Conservation (phyloP, 2,888 invertebrate species). For the Synergus itoensis region DNA sequence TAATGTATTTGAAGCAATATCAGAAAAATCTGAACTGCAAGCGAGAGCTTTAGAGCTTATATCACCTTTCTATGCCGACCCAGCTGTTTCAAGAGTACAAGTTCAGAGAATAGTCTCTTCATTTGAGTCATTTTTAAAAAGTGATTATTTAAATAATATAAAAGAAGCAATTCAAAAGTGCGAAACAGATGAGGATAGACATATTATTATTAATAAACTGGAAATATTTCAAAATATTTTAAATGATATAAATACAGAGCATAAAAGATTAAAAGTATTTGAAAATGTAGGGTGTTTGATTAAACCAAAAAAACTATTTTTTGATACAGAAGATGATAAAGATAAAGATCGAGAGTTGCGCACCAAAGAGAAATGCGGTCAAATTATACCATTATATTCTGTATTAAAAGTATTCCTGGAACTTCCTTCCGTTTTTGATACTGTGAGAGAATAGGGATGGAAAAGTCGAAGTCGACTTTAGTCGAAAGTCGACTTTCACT, state of each 20-base stretch:
- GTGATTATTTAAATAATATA: not conserved
- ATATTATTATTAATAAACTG: constrained; percentile 3
- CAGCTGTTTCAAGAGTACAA: not conserved
- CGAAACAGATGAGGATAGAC: not conserved
- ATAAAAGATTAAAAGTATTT: constrained; percentile 9
- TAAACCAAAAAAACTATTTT: not conserved
- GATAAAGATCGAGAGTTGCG: constrained; percentile 4
- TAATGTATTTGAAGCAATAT: not conserved
- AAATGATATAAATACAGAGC: not conserved
- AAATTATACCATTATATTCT: not conserved
- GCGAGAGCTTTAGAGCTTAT: constrained; percentile 11
- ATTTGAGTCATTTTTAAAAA: constrained; percentile 21
- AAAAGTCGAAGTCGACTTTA: too few relatives aligned
- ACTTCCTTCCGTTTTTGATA: constrained; percentile 22
- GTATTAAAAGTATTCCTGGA: constrained; percentile 17
- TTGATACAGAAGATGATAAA: constrained; percentile 18
- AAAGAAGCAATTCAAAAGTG: not conserved
- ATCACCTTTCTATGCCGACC: constrained; percentile 6
- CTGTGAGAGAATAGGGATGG: too few relatives aligned
- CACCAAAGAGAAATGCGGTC: not conserved
- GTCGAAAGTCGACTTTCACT: too few relatives aligned
- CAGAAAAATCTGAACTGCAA: not conserved
- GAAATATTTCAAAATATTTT: constrained; percentile 3
- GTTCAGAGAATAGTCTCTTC: constrained; percentile 18
- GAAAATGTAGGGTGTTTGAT: not conserved